A percentile compares a stretch with the other conserved stretches of the same genome.
phyloP scores from a whole-genome alignment of 2,797 vertebrate species.

The Orientallactaga sibirica region DNA sequence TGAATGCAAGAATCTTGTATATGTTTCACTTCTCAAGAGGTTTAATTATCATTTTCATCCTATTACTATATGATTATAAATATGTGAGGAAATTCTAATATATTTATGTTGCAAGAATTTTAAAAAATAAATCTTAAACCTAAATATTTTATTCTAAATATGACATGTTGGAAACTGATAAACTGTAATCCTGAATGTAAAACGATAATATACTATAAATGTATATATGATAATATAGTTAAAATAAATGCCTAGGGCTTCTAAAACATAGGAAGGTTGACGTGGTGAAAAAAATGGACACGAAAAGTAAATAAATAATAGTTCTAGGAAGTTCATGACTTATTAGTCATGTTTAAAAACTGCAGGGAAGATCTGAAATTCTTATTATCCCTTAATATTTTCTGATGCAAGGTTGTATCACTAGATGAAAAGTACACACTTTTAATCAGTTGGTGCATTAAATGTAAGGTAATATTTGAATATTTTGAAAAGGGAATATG shows the following conservation, averaged over 20 bases:
- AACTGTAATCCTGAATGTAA: background rate
- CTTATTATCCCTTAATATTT: background rate
- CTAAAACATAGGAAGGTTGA: background rate
- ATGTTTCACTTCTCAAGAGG: background rate
- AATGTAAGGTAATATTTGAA: background rate
- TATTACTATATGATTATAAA: background rate
- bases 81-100: background rate
- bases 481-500: background rate
- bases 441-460: background rate
- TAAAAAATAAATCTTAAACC: background rate
- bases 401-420: background rate
- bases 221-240: background rate
- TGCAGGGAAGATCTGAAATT: background rate
- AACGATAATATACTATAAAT: background rate
- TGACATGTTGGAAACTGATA: background rate
- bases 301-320: background rate
- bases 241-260: background rate
- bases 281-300: background rate
- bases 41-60: background rate
- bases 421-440: background rate
- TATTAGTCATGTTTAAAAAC: background rate
- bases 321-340: background rate
- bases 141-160: slow-evolving; percentile 34
- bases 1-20: background rate
- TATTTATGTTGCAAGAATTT: background rate